Conservation (phyloP, 1,140 invertebrate genomes). For the Trachelipus rathkii region DNA sequence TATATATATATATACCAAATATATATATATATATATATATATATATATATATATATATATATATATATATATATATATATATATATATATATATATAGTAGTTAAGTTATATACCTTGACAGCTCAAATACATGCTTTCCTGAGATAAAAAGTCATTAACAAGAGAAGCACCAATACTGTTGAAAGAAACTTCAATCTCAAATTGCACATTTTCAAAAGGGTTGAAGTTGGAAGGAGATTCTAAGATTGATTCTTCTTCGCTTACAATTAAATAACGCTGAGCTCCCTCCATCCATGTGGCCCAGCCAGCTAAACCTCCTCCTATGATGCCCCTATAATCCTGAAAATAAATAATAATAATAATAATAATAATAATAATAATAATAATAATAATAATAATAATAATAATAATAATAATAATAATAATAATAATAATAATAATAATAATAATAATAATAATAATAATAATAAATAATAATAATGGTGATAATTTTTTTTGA, state of each 20-base stretch:
- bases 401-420: no score
- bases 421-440: no score
- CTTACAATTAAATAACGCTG: conserved; percentile 28
- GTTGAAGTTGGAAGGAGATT: conserved; percentile 10
- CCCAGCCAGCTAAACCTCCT: neutral
- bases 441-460: no score
- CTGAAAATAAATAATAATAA: neutral
- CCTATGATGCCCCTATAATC: neutral
- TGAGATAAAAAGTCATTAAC: conserved; percentile 20
- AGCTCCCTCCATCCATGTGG: neutral
- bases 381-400: no score
- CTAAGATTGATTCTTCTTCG: conserved; percentile 16
- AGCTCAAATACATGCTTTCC: conserved; percentile 22
- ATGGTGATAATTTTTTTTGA: no score
- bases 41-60: conserved; percentile 25
- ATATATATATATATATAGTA: conserved; percentile 11
- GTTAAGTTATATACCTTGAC: conserved; percentile 24
- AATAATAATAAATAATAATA: no score
- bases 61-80: conserved; percentile 16
- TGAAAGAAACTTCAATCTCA: conserved; percentile 16
- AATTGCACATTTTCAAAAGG: conserved; percentile 12
- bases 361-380: no score
- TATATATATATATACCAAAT: neutral
- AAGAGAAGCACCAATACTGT: conserved; percentile 18
- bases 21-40: conserved; percentile 16